These are phyloP conservation scores for Sarcophilus harrisii DNA, from an alignment of 2,797 vertebrate genomes.

Conservation along the genomic window DNA sequence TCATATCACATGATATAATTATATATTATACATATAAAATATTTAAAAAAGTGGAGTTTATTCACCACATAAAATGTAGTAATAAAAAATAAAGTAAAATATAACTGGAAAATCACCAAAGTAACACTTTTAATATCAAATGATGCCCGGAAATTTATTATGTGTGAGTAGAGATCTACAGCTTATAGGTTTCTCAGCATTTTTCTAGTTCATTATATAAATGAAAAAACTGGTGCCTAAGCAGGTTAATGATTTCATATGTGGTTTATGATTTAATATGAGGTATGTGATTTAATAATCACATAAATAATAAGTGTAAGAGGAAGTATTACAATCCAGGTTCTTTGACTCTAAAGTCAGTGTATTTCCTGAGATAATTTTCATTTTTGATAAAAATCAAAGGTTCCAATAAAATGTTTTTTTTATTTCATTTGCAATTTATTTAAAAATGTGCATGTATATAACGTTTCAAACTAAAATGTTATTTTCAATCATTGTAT, in stretches of 20 bases:
- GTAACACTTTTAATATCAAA: not conserved
- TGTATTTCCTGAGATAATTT: not conserved
- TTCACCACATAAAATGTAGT: not conserved
- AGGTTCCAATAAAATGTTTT: not conserved
- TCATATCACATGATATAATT: not conserved
- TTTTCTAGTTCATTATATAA: not conserved
- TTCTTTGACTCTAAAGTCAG: not conserved
- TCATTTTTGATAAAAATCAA: not conserved
- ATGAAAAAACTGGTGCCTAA: not conserved
- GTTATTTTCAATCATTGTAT: not conserved
- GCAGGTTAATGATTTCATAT: not conserved
- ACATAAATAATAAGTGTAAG: not conserved
- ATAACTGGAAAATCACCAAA: not conserved
- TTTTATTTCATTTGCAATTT: not conserved
- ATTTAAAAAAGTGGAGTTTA: not conserved
- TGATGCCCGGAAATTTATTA: not conserved
- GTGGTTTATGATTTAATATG: too few relatives aligned
- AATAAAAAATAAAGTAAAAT: not conserved
- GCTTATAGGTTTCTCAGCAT: not conserved
- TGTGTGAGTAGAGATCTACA: not conserved
- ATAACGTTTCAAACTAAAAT: not conserved
- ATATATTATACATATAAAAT: not conserved
- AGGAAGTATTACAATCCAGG: not conserved
- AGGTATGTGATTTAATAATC: not conserved
- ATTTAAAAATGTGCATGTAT: not conserved